phyloP scores from a whole-genome alignment of 1,140 invertebrate species.

The Drosophila santomea region DNA sequence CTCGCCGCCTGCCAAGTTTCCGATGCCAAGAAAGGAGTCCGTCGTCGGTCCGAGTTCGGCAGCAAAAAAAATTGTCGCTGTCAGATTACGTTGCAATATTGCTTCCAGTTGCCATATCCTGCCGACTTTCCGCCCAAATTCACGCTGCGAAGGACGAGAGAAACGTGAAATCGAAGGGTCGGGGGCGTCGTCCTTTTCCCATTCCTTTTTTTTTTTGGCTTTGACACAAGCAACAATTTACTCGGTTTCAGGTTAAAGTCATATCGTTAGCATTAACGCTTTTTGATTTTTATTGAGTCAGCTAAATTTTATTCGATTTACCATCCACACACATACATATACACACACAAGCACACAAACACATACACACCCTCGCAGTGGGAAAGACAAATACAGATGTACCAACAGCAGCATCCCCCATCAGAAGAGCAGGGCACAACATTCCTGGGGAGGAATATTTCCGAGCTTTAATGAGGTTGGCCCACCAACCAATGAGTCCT shows the following conservation, averaged over 20 bases:
- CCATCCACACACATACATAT: conserved; percentile 54
- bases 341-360: conserved; percentile 8
- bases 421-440: conserved; percentile 51
- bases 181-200: background rate
- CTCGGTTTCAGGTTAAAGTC: conserved; percentile 84
- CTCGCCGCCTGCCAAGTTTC: conserved; percentile 48
- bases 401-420: conserved; percentile 38
- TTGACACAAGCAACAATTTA: conserved; percentile 82
- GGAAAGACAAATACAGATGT: conserved; percentile 41
- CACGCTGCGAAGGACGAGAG: conserved; percentile 34
- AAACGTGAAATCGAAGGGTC: conserved; percentile 1
- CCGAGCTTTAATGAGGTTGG: conserved; percentile 78
- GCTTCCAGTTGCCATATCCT: conserved; percentile 81
- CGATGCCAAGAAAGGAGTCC: conserved; percentile 67
- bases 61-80: conserved; percentile 71
- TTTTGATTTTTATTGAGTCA: conserved; percentile 85
- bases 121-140: conserved; percentile 68
- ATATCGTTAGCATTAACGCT: conserved; percentile 85
- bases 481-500: conserved; percentile 77
- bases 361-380: conserved; percentile 20
- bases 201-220: conserved; percentile 65
- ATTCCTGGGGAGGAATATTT: conserved; percentile 80
- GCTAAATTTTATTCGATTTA: conserved; percentile 85
- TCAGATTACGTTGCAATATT: conserved; percentile 81
- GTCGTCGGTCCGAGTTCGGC: conserved; percentile 44